Base-by-base conservation (phyloP, 2,888 invertebrate genomes). In the Brachypalpus laphriformis region DNA sequence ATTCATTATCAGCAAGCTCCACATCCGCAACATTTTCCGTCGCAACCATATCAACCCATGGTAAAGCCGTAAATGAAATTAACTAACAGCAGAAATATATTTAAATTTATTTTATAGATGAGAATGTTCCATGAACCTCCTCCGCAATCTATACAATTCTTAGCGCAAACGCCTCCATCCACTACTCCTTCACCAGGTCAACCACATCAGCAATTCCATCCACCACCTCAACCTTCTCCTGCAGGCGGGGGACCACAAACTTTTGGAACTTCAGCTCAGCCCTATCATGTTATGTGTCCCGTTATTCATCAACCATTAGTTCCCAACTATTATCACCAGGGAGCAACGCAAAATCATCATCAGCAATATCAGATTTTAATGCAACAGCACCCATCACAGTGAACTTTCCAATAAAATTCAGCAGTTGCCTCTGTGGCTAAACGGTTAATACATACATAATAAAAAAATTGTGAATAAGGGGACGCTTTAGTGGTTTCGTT, bases 51-150 rank as follows among this genome's bases (percentile, higher is more conserved):
- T 88, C 92, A 92, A 72, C 93, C 92, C 87, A 92, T 93, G 93
- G 93, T 93, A 88, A 92, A 92, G 88, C 91, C 91, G 89, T 90
- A 91, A 51, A 11, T 2, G 40, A 54, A 9, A 59, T 25, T 4
- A 8, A 7, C n/a, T 9, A 40, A 28, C 0, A n/a, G 7, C 54
- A 65, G n/a, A n/a, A 66, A 54, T 8, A 47, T 56, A 42, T 34
- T 11, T 63, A 18, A 49, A 18, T 47, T 31, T 11, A 49, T 56
- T 71, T 87, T 77, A 1, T 87, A 90, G 93, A 93, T 96, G 88
- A 94, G 96, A 70, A 95, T 96, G 94, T 96, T 95, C 91, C 94
- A 92, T 89, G 94, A 94, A 51, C 93, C 94, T 56, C 93, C 93
- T 47, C 93, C 93, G 61, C 93, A 93, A 42, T 89, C 92, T 89